A percentile compares a stretch with the other conserved stretches of the same genome.
These are phyloP conservation scores for Nannoperca australis DNA, from an alignment of 2,797 vertebrate genomes.

Conservation along the genomic window DNA sequence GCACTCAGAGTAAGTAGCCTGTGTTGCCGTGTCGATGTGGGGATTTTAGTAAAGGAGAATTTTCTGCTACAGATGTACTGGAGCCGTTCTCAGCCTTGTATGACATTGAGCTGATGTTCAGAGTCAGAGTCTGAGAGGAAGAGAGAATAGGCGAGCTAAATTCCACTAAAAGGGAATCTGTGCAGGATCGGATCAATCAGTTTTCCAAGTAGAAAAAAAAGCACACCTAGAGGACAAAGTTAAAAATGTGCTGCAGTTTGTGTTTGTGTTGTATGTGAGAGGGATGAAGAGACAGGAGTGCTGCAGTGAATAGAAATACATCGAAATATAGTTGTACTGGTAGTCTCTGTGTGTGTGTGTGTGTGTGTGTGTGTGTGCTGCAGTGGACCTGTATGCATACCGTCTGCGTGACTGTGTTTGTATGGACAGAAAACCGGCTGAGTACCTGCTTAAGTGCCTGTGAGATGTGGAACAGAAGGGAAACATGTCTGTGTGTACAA, in stretches of 20 bases:
- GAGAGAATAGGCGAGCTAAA: slow-evolving; percentile 21
- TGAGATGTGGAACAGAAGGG: slow-evolving; percentile 49
- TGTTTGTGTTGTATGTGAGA: slow-evolving; percentile 21
- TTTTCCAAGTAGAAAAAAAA: slow-evolving; percentile 16
- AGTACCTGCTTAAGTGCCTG: slow-evolving; percentile 48
- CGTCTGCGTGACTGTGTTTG: background rate
- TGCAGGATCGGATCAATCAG: slow-evolving; percentile 42
- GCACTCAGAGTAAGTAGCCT: background rate
- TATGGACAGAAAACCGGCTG: slow-evolving; percentile 32
- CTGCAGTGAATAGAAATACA: slow-evolving; percentile 25
- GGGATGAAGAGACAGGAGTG: slow-evolving; percentile 9
- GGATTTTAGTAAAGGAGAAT: slow-evolving; percentile 47
- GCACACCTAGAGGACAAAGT: slow-evolving; percentile 37
- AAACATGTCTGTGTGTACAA: slow-evolving; percentile 23
- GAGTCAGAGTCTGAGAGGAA: slow-evolving; percentile 28
- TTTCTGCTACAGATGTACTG: slow-evolving; percentile 39
- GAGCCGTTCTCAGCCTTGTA: slow-evolving; percentile 29
- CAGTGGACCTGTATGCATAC: slow-evolving; percentile 17
- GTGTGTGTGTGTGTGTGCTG: slow-evolving; percentile 18
- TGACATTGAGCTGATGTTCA: slow-evolving; percentile 60
- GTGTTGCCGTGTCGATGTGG: slow-evolving; percentile 20
- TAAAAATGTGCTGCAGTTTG: slow-evolving; percentile 35
- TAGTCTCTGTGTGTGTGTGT: background rate
- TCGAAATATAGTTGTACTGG: too few species aligned
- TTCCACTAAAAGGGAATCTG: slow-evolving; percentile 30